Evolutionary conservation across 2,888 invertebrate species (phyloP), one percentile per base, ranked within the genome.

Genomic region (Pandemis corylana): DNA sequence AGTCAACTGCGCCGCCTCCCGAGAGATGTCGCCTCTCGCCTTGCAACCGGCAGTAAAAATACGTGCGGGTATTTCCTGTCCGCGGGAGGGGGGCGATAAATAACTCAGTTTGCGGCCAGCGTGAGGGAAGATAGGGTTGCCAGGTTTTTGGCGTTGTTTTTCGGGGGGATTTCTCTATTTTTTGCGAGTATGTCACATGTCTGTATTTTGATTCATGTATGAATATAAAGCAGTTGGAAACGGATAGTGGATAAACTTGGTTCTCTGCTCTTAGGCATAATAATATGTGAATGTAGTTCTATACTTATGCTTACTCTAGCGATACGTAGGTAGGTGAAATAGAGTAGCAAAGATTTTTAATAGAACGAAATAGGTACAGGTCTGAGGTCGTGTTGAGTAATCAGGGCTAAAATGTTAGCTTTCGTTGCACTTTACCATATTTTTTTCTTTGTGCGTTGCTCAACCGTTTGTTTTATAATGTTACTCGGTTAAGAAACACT

Each of bases 31-130:
- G 75, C 71, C 28, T 68, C 72, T 73, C 65, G 64, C 75, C 72
- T 73, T 69, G 64, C 75, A 67, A 62, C 70, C 75, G 75, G 75
- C 75, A 71, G 75, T 75, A 75, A 75, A 75, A 75, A 75, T 75
- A 75, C 71, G 75, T 75, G 75, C 75, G 75, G 67, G 75, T 75
- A 75, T 75, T 75, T 75, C 75, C 75, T 70, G 75, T 73, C 36
- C 69, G 64, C 64, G 73, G 68, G 68, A 66, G 67, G 49, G 73
- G 74, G 75, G 70, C 67, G 75, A 75, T 75, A 75, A 75, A 75
- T 75, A 75, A 75, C 75, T 75, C 75, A 75, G 75, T 75, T 75
- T 75, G 75, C 71, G 75, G 75, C 75, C 75, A 66, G 71, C 66
- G 74, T 59, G 68, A 68, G 72, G 69, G 51, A 73, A 65, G 75